Percentiles rank a stretch among this genome's conserved stretches.
These are phyloP conservation scores for Phodopus roborovskii DNA, from an alignment of 2,113 vertebrate species.

Conservation along the genomic window DNA sequence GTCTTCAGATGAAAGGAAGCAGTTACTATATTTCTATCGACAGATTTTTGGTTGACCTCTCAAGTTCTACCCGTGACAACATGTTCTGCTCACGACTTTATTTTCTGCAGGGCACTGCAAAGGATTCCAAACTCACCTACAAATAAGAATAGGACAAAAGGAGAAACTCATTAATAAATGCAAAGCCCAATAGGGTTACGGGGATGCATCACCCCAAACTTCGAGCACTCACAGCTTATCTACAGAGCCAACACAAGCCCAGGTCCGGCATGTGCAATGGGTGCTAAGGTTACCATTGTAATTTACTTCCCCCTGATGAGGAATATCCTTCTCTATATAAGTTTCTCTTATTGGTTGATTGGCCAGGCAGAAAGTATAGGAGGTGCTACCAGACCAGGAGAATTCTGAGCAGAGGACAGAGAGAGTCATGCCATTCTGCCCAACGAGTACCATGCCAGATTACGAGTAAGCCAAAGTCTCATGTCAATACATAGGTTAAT, in stretches of 20 bases:
- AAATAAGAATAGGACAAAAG: conserved; percentile 77
- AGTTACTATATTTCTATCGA: conserved; percentile 54
- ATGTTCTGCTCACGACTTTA: conserved; percentile 84
- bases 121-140: conserved; percentile 96
- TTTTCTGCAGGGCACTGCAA: conserved; percentile 94
- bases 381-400: too few species aligned
- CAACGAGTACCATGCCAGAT: too few species aligned
- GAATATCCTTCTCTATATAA: too few species aligned
- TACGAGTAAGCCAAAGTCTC: too few species aligned
- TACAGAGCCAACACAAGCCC: too few species aligned
- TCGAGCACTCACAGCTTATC: neutral
- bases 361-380: too few species aligned
- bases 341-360: too few species aligned
- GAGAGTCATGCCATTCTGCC: too few species aligned
- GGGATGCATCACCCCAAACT: neutral
- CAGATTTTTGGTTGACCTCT: conserved; percentile 13
- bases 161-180: neutral
- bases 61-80: conserved; percentile 54
- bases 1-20: conserved; percentile 13
- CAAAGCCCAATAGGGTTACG: neutral
- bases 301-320: neutral
- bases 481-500: too few species aligned
- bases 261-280: neutral
- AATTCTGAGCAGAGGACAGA: too few species aligned
- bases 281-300: neutral